Base-by-base conservation (phyloP, 2,113 vertebrate genomes). In the Mus pahari region DNA sequence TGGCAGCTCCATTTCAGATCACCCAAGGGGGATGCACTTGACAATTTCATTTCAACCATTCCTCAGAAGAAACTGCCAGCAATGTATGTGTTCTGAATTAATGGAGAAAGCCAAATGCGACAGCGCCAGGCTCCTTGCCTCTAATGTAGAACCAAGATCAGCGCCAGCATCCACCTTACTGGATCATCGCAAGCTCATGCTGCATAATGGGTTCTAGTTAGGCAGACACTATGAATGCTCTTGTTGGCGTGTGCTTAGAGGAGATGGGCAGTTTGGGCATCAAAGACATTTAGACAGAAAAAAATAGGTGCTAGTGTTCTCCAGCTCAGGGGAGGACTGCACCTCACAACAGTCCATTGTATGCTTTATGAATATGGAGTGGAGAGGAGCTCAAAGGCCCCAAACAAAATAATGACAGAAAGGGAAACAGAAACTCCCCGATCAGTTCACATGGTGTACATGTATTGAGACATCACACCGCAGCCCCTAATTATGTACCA, bases 21-120 rank as follows among this genome's bases (percentile, higher is more conserved):
- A 70, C 33, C 11, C 1, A 48, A 78, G 89, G 73, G 26, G 36
- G 9, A 86, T 45, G 17, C 53, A 36, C 24, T 48, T 68, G 71
- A 58, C 82, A 86, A 22, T 77, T 84, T 50, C 53, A 26, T 90
- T 95, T 93, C 87, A 60, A 79, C 66, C 79, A 13, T 87, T 92
- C 36, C 12, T 9, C 17, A 58, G 62, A 93, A 64, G 78, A 84
- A 79, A 92, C 78, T 88, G 48, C 60, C 50, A 81, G 55, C 84
- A 70, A 45, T 79, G n/a, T 4, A 22, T 48, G 73, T 42, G 31
- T 84, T 83, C 50, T 45, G 83, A 95, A 70, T 39, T 39, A 31
- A 22, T 0, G 26, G 74, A 71, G 22, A n/a, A 83, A 86, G 73
- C 28, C 64, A 79, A 12, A 20, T 45, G 36, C 1, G 24, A 50